These are phyloP conservation scores for Conus canariensis DNA, from an alignment of 2,888 invertebrate species.

Conservation along the genomic window DNA sequence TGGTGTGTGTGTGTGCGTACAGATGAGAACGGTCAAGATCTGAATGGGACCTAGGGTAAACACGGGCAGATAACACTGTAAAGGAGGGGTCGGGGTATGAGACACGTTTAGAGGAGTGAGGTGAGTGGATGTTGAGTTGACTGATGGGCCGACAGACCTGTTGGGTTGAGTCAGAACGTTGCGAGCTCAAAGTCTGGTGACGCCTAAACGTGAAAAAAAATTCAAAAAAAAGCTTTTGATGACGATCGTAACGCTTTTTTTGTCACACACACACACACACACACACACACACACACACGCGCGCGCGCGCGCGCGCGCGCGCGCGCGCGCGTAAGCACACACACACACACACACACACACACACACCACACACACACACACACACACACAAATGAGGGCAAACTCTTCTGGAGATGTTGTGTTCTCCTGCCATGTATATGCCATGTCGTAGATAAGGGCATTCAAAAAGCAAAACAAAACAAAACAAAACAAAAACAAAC, in stretches of 20 bases:
- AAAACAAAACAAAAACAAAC: neutral
- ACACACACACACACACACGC: too few relatives aligned
- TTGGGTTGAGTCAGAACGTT: neutral
- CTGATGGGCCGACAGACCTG: neutral
- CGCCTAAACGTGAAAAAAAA: too few relatives aligned
- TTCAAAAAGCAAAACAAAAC: neutral
- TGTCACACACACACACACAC: neutral
- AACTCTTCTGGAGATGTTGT: too few relatives aligned
- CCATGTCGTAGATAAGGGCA: neutral
- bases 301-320: neutral
- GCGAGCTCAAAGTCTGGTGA: too few relatives aligned
- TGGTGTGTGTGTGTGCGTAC: accelerated
- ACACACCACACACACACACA: slow-evolving; percentile 2
- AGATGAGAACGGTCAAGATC: too few relatives aligned
- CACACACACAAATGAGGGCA: neutral
- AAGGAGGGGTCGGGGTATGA: too few relatives aligned
- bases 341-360: neutral
- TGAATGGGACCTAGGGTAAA: too few relatives aligned
- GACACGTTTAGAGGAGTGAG: too few relatives aligned
- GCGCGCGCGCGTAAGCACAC: neutral
- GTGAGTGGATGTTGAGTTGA: neutral
- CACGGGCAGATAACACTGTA: too few relatives aligned
- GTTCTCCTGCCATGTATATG: too few relatives aligned
- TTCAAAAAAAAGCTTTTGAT: too few relatives aligned
- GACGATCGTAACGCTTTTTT: too few relatives aligned